A percentile compares a stretch with the other conserved stretches of the same genome.
Conservation (phyloP, 35 echinoderm and acorn worm species). For the Heliocidaris tuberculata region DNA sequence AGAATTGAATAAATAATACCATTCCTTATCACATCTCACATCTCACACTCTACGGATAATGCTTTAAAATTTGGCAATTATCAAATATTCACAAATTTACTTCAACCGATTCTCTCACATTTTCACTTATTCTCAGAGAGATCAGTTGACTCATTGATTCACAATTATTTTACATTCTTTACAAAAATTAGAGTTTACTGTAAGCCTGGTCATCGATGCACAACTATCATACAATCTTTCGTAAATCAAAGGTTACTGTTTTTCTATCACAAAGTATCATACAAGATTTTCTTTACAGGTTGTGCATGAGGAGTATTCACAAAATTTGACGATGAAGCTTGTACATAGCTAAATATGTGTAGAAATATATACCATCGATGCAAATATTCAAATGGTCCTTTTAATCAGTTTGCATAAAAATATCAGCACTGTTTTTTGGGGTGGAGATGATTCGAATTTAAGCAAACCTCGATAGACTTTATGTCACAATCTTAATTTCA, state of each 20-base stretch:
- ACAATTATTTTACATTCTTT: neutral
- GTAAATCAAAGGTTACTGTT: too few species aligned
- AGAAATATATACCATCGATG: slow-evolving; percentile 10
- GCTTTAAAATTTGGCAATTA: slow-evolving; percentile 2
- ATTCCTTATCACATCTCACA: neutral
- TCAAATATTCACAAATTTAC: slow-evolving; percentile 5
- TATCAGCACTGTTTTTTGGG: slow-evolving; percentile 10
- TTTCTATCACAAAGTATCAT: too few species aligned
- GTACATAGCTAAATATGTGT: neutral
- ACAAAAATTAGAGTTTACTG: neutral
- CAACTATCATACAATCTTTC: neutral
- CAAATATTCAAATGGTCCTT: neutral
- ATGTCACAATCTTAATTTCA: neutral
- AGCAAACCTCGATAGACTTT: neutral
- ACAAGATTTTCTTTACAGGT: neutral
- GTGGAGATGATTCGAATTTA: neutral
- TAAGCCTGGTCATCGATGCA: neutral
- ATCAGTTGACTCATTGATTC: neutral
- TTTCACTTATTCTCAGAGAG: neutral
- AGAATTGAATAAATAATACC: neutral
- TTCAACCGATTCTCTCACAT: neutral
- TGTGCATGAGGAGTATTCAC: neutral
- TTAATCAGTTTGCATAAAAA: neutral
- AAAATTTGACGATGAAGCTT: neutral
- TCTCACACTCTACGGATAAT: neutral